phyloP scores from a whole-genome alignment of 2,888 invertebrate genomes.

The Papilio demoleus region DNA sequence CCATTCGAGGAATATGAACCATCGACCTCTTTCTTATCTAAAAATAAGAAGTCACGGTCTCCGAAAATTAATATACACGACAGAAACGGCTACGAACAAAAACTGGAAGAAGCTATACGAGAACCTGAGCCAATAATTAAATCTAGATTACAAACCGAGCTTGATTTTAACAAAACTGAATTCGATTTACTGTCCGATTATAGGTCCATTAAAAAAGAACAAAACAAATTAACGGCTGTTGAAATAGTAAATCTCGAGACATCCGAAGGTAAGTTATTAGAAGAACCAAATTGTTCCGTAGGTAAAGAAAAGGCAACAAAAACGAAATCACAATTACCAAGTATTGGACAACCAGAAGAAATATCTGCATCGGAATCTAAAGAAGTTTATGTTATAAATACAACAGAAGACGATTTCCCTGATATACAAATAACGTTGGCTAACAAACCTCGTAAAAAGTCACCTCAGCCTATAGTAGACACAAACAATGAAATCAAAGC shows the following conservation, averaged over 20 bases:
- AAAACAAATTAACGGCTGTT: constrained; percentile 30
- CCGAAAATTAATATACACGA: constrained; percentile 65
- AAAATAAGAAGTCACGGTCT: constrained; percentile 63
- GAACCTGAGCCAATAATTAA: constrained; percentile 51
- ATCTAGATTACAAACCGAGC: constrained; percentile 37
- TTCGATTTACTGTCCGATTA: constrained; percentile 35
- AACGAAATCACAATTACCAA: constrained; percentile 67
- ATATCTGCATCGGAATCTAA: constrained; percentile 60
- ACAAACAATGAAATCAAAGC: constrained; percentile 52
- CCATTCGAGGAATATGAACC: constrained; percentile 67
- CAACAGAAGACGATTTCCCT: constrained; percentile 75
- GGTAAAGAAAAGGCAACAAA: constrained; percentile 61
- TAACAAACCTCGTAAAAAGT: constrained; percentile 66
- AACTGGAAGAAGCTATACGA: constrained; percentile 49
- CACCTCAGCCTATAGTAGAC: constrained; percentile 60
- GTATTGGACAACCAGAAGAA: constrained; percentile 59
- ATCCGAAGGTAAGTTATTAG: constrained; percentile 23
- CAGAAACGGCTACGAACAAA: constrained; percentile 53
- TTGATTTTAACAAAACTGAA: constrained; percentile 9
- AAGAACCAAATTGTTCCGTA: constrained; percentile 21
- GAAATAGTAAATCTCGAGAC: constrained; percentile 36
- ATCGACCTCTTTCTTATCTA: constrained; percentile 56
- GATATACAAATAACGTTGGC: constrained; percentile 76
- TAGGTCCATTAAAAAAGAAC: constrained; percentile 19
- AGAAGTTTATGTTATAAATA: constrained; percentile 76